phyloP scores from a whole-genome alignment of 2,888 invertebrate species.

The Lordiphosa fenestrarum region DNA sequence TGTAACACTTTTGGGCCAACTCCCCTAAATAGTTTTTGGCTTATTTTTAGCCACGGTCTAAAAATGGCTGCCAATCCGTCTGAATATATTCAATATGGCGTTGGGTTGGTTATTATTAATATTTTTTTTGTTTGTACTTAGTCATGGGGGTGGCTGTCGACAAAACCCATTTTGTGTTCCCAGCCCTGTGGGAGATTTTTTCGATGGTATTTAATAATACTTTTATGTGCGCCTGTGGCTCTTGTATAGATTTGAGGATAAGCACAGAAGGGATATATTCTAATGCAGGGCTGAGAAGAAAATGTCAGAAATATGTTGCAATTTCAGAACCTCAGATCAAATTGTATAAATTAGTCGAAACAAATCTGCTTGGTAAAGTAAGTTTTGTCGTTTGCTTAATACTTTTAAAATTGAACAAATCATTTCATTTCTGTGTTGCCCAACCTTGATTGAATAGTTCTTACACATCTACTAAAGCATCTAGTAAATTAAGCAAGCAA shows the following conservation, averaged over 20 bases:
- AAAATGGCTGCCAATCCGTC: slow-evolving; percentile 60
- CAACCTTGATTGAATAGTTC: too few species aligned
- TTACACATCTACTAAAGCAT: too few species aligned
- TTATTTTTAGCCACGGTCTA: slow-evolving; percentile 68
- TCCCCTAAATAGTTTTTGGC: slow-evolving; percentile 48
- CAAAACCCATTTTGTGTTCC: slow-evolving; percentile 66
- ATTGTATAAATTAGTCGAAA: too few species aligned
- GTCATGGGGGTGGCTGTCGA: slow-evolving; percentile 42
- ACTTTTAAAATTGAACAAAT: too few species aligned
- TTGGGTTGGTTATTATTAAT: slow-evolving; percentile 31
- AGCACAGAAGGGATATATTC: slow-evolving; percentile 5
- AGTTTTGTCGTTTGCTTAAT: too few species aligned
- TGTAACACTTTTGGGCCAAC: slow-evolving; percentile 59
- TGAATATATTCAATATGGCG: slow-evolving; percentile 58
- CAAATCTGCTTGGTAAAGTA: too few species aligned
- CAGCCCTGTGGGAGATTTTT: slow-evolving; percentile 66
- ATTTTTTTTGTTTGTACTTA: slow-evolving; percentile 26
- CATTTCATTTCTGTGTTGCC: too few species aligned
- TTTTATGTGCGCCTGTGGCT: slow-evolving; percentile 56
- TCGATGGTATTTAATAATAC: slow-evolving; percentile 51
- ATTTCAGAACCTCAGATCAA: too few species aligned
- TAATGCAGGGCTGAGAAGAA: too few species aligned
- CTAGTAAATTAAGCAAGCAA: too few species aligned
- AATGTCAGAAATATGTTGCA: too few species aligned
- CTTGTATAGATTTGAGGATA: slow-evolving; percentile 55